Conservation (phyloP, 2,113 vertebrate genomes). For the Conger conger region DNA sequence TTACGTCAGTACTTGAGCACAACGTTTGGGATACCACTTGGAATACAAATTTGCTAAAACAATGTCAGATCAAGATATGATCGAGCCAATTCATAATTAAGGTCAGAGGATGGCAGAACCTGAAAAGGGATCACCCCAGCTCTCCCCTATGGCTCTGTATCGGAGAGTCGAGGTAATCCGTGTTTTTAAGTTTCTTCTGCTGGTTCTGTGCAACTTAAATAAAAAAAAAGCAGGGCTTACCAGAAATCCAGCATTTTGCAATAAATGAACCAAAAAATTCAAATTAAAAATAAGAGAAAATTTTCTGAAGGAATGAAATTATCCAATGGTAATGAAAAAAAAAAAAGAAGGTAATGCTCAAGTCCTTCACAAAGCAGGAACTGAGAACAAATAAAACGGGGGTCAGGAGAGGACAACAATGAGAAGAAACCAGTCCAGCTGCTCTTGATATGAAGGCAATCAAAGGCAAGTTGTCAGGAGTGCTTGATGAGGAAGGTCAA, state of each 20-base stretch:
- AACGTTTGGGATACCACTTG: too few relatives aligned
- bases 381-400: not conserved
- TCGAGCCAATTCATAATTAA: too few relatives aligned
- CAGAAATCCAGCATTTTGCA: constrained; percentile 42
- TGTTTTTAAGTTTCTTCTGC: not conserved
- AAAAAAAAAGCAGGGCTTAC: constrained; percentile 3
- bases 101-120: too few relatives aligned
- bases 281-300: too few relatives aligned
- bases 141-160: not conserved
- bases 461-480: constrained; percentile 38
- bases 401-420: not conserved
- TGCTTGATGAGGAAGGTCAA: constrained; percentile 4
- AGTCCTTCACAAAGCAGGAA: not conserved
- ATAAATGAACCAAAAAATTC: not conserved
- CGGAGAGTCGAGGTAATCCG: not conserved
- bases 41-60: too few relatives aligned
- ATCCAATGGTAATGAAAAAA: not conserved
- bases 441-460: constrained; percentile 42
- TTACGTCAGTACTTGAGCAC: too few relatives aligned
- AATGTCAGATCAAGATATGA: too few relatives aligned
- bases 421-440: constrained; percentile 39
- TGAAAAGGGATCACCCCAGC: not conserved
- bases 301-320: too few relatives aligned
- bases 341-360: too few relatives aligned
- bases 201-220: constrained; percentile 15